Percentiles rank a stretch among this genome's conserved stretches.
Evolutionary conservation across 2,888 invertebrate species (phyloP).

Genomic region (Hedya salicella): DNA sequence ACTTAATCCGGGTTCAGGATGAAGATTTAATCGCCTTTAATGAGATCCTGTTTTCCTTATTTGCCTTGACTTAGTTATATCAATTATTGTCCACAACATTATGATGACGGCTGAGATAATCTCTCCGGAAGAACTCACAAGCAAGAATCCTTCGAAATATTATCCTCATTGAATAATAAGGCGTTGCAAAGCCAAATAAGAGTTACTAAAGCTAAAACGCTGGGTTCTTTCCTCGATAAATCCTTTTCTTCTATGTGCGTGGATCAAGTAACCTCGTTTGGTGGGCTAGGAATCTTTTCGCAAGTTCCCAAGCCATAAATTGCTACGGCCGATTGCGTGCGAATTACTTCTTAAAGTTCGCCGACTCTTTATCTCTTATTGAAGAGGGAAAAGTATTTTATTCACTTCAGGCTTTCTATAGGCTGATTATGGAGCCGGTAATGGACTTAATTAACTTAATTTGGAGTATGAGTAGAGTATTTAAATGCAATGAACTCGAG

Average conservation of each 20-base stretch:
- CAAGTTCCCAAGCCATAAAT: constrained; percentile 68
- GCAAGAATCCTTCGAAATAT: constrained; percentile 8
- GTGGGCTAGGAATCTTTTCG: constrained; percentile 56
- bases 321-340: constrained; percentile 67
- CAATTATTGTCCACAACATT: constrained; percentile 24
- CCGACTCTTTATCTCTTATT: constrained; percentile 57
- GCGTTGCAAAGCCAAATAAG: constrained; percentile 13
- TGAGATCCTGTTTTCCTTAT: constrained; percentile 35
- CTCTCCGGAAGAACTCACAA: too few species aligned
- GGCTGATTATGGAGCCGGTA: neutral
- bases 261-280: constrained; percentile 57
- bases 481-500: neutral
- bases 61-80: constrained; percentile 21
- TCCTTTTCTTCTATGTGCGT: constrained; percentile 53
- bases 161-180: constrained; percentile 32
- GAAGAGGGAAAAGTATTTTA: constrained; percentile 44
- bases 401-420: constrained; percentile 22
- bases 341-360: constrained; percentile 66
- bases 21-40: constrained; percentile 29
- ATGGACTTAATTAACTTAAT: constrained; percentile 16
- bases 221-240: constrained; percentile 48
- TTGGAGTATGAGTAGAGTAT: neutral
- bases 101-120: constrained; percentile 14
- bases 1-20: constrained; percentile 27
- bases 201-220: constrained; percentile 12